Evolutionary conservation across 2,797 vertebrate genomes (phyloP).

Genomic region (Cetoscarus ocellatus): DNA sequence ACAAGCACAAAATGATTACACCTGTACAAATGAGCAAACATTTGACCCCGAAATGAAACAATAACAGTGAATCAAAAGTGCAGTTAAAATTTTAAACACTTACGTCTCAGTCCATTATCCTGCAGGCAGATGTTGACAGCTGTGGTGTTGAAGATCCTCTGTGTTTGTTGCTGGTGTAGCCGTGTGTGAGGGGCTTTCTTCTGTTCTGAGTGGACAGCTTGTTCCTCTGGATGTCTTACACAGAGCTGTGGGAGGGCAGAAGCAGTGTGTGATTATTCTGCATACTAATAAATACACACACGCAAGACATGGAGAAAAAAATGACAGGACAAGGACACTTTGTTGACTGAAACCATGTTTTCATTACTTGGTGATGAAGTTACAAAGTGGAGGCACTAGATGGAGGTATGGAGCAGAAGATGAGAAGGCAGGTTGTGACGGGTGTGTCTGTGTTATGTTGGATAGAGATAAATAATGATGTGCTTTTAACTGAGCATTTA

Average conservation of each 20-base stretch:
- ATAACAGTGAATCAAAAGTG: no score
- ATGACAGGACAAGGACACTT: constrained; percentile 63
- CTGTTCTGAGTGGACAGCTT: constrained; percentile 64
- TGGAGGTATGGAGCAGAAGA: constrained; percentile 4
- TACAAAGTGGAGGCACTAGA: constrained; percentile 6
- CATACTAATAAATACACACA: constrained; percentile 59
- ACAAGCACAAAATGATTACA: background rate
- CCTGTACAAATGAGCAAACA: no score
- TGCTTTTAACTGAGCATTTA: no score
- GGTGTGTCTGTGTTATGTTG: no score
- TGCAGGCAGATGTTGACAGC: constrained; percentile 12
- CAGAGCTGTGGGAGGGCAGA: constrained; percentile 66
- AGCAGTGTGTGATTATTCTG: constrained; percentile 57
- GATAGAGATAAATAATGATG: no score
- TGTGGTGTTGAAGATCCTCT: background rate
- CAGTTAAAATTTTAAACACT: constrained; percentile 9
- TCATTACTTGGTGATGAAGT: constrained; percentile 15
- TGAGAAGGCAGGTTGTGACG: constrained; percentile 1
- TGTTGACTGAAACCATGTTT: constrained; percentile 52
- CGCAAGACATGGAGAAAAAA: constrained; percentile 51
- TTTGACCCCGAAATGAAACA: no score
- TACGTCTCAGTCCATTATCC: constrained; percentile 40
- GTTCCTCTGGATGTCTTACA: constrained; percentile 58
- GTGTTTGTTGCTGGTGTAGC: constrained; percentile 10
- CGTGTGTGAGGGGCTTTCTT: constrained; percentile 23